A percentile compares a stretch with the other conserved stretches of the same genome.
These are phyloP conservation scores for Sminthurinus signatus DNA, from an alignment of 1,140 invertebrate genomes.

Conservation along the genomic window DNA sequence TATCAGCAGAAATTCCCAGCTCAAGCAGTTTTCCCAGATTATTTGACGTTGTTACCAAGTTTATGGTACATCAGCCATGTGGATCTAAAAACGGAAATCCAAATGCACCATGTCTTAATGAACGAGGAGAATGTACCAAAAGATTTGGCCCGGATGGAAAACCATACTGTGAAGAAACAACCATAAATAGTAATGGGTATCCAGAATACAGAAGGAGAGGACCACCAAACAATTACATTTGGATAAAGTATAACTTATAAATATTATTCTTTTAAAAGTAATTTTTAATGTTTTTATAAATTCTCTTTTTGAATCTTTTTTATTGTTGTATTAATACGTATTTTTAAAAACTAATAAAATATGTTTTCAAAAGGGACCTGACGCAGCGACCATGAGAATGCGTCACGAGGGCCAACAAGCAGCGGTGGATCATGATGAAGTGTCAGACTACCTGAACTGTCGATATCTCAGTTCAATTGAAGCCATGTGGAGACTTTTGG, in stretches of 20 bases:
- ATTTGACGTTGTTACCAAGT: constrained; percentile 45
- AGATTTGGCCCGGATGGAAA: constrained; percentile 44
- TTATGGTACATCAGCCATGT: constrained; percentile 47
- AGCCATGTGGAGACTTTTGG: constrained; percentile 41
- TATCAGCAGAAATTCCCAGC: constrained; percentile 49
- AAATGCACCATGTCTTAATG: too few species aligned
- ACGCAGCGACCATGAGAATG: too few species aligned
- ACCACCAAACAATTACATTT: too few species aligned
- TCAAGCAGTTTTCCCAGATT: constrained; percentile 42
- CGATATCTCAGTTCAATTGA: constrained; percentile 42
- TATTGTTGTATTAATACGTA: too few species aligned
- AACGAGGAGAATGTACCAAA: constrained; percentile 46
- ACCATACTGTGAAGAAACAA: constrained; percentile 33
- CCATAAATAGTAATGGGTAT: constrained; percentile 44
- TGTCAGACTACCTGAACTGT: constrained; percentile 30
- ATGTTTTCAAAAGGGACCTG: too few species aligned
- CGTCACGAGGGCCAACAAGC: too few species aligned
- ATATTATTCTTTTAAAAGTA: too few species aligned
- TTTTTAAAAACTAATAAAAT: too few species aligned
- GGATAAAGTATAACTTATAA: too few species aligned
- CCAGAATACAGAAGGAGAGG: constrained; percentile 42
- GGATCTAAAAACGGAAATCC: too few species aligned
- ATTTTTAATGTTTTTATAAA: too few species aligned
- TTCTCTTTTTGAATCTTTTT: too few species aligned
- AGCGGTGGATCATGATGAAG: constrained; percentile 35